Base-by-base conservation (phyloP, 2,113 vertebrate species). In the Rhynchomys soricoides region DNA sequence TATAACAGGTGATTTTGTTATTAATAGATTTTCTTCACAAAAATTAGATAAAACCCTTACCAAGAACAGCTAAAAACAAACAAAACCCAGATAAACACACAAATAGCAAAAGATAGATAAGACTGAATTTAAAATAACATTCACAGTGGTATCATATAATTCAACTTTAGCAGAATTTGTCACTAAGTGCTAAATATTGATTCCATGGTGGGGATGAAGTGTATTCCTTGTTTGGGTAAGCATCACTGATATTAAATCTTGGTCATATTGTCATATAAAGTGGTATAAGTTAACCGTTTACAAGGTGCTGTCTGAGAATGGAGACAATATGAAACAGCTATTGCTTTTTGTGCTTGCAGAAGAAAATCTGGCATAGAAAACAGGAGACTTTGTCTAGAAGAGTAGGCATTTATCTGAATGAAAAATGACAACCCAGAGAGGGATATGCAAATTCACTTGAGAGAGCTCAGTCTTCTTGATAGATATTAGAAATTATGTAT, bases 351-450 rank as follows among this genome's bases (percentile, higher is more conserved):
- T 79, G 70, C 43, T 86, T 40, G 40, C 7, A 2, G 21, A 93
- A 79, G 37, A 93, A 89, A 91, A 81, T 7, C 8, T 95, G 37
- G 22, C 93, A 75, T 55, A 89, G 40, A 37, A 93, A 93, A 15
- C 31, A 37, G 21, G 29, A 52, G 31, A 71, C 68, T 91, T 43
- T 40, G 55, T 52, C 77, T 89, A 57, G 37, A 86, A 75, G 55
- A 92, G 21, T 6, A 85, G 93, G 31, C 10, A 75, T 91, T 73
- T 66, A 55, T 19, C 34, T 71, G 88, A 93, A 89, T 81, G 11
- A 91, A 86, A 93, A 86, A 29, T 81, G 88, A 75, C 31, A 3
- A 40, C 43, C 71, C 73, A 64, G 10, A 74, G 62, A 89, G 5
- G 50, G 40, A 81, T 37, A 70, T 70, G 48, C 10, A 93, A 62